Evolutionary conservation across 2,797 vertebrate species (phyloP), one percentile per base, ranked within the genome.

Genomic region (Tenualosa thibaudeaui): DNA sequence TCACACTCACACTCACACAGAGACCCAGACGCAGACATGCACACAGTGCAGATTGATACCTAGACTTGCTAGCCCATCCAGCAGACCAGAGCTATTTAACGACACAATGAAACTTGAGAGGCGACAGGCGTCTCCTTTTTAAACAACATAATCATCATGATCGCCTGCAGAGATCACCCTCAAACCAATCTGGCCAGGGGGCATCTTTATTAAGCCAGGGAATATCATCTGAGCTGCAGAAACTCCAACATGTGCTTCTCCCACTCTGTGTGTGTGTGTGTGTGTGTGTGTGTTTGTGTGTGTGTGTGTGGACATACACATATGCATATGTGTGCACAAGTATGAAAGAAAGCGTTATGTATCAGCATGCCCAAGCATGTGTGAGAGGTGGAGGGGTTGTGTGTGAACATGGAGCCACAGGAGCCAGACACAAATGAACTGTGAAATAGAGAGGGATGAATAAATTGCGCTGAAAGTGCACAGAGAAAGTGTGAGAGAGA

Each of bases 31-130:
- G 10, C 17, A 56, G 54, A 56, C 54, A 56, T 22, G 19, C n/a
- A 78, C 65, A 54, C 31, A n/a, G 4, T 13, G 1, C 13, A 37
- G 71, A 43, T 46, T 78, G 71, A 43, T 78, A 78, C 15, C 22
- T 78, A 17, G 40, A 9, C 71, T 43, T 22, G 37, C 37, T 15
- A 31, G 12, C 5, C 4, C 26, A 15, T 71, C 31, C 26, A 71
- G 31, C 71, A 22, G 71, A 78, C 40, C 54, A n/a, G 53, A 83
- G 71, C 71, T 78, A 78, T 78, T 78, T 78, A 78, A 78, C 71
- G 71, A 22, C 71, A 78, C 19, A 78, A 78, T 78, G 71, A 78
- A 78, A 78, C 17, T 15, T 22, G 71, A 78, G 71, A 78, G 37
- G 37, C 37, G 71, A 78, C 71, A 78, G 71, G 37, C 71, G 71